Conservation (phyloP, 2,888 invertebrate genomes). For the Criorhina ranunculi region DNA sequence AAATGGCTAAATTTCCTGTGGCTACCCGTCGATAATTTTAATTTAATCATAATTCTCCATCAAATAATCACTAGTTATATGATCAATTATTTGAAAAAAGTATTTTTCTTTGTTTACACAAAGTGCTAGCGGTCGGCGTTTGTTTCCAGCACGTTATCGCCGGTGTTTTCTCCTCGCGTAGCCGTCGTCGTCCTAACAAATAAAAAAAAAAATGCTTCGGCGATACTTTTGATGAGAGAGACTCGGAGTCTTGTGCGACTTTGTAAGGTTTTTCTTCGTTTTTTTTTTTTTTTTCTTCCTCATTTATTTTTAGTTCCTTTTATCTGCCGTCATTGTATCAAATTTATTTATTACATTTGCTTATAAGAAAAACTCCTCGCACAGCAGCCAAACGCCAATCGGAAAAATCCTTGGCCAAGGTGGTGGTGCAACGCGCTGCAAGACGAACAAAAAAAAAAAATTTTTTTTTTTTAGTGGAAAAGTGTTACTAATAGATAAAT, state of each 20-base stretch:
- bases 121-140: slow-evolving; percentile 50
- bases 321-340: slow-evolving; percentile 42
- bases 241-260: slow-evolving; percentile 62
- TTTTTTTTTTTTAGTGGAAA: slow-evolving; percentile 30
- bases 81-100: slow-evolving; percentile 47
- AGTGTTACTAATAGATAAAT: slow-evolving; percentile 75
- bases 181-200: slow-evolving; percentile 16
- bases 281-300: slow-evolving; percentile 17
- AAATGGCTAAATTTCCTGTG: slow-evolving; percentile 71
- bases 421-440: slow-evolving; percentile 39
- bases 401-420: slow-evolving; percentile 52
- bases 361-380: slow-evolving; percentile 16
- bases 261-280: slow-evolving; percentile 71
- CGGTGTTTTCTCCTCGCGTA: slow-evolving; percentile 67
- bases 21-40: slow-evolving; percentile 67
- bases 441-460: background rate
- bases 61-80: slow-evolving; percentile 48
- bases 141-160: slow-evolving; percentile 49
- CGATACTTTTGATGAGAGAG: slow-evolving; percentile 67
- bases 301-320: slow-evolving; percentile 55
- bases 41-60: slow-evolving; percentile 39
- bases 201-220: slow-evolving; percentile 59
- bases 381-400: slow-evolving; percentile 29
- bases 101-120: slow-evolving; percentile 41
- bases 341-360: slow-evolving; percentile 35